Conservation (phyloP, 2,113 vertebrate genomes). For the Candoia aspera region DNA sequence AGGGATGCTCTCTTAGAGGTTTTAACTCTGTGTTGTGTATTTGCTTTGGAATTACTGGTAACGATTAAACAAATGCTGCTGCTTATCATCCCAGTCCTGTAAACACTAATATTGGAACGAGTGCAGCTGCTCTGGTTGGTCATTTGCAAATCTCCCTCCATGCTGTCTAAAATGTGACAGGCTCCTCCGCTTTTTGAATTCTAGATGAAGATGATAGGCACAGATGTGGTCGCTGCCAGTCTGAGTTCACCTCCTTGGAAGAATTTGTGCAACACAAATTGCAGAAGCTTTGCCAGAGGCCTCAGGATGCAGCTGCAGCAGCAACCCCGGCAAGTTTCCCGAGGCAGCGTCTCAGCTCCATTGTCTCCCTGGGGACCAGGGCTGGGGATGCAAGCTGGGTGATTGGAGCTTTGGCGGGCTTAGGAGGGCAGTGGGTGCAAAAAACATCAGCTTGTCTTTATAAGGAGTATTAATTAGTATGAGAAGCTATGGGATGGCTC, state of each 20-base stretch:
- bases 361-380: not conserved
- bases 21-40: not conserved
- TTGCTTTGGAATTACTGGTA: not conserved
- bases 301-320: constrained; percentile 43
- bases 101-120: not conserved
- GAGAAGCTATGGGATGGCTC: not conserved
- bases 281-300: constrained; percentile 83
- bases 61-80: not conserved
- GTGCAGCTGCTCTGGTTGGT: not conserved
- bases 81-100: too few species aligned
- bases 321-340: constrained; percentile 48
- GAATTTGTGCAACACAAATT: constrained; percentile 96
- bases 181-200: not conserved
- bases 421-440: rapidly evolving
- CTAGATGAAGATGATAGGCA: constrained; percentile 91
- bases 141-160: not conserved
- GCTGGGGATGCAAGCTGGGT: not conserved
- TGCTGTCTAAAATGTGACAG: not conserved
- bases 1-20: not conserved
- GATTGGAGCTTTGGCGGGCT: not conserved
- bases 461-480: too few species aligned
- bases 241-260: constrained; percentile 91
- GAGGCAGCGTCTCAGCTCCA: constrained; percentile 27
- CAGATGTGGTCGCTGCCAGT: constrained; percentile 91
- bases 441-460: not conserved